phyloP scores from a whole-genome alignment of 2,113 vertebrate genomes.

The Silurus meridionalis region DNA sequence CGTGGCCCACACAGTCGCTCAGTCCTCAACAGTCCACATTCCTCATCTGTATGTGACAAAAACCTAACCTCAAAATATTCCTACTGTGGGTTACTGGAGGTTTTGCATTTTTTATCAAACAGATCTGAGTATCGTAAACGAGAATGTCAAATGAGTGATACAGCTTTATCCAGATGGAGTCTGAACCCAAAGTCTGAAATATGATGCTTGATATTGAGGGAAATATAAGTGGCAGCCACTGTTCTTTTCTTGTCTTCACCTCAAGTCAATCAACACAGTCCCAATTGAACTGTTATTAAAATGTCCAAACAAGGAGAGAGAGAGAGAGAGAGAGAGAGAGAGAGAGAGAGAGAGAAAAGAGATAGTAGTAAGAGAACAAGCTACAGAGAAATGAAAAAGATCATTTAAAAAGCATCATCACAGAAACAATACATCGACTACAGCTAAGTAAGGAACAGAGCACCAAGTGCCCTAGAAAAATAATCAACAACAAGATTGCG shows the following conservation, averaged over 20 bases:
- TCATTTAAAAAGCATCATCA: background rate
- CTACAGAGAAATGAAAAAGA: slow-evolving; percentile 8
- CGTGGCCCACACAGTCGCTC: slow-evolving; percentile 45
- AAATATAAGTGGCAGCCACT: slow-evolving; percentile 11
- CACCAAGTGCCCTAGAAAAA: background rate
- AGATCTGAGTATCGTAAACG: background rate
- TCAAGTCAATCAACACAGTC: slow-evolving; percentile 17
- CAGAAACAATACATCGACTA: background rate
- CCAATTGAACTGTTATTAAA: slow-evolving; percentile 11
- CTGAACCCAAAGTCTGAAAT: background rate
- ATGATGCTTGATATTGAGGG: background rate
- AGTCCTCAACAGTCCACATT: background rate
- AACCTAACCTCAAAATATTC: background rate
- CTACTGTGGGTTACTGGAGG: background rate
- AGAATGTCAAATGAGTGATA: background rate
- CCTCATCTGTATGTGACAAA: background rate
- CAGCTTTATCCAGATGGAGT: background rate
- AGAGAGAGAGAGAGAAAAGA: background rate
- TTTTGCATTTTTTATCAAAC: background rate
- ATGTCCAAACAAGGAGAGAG: background rate
- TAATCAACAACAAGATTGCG: background rate
- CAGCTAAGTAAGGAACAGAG: background rate
- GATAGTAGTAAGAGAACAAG: slow-evolving; percentile 40
- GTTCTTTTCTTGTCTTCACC: background rate
- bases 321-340: background rate